Evolutionary conservation across 2,797 vertebrate genomes (phyloP).

Genomic region (Paguma larvata): DNA sequence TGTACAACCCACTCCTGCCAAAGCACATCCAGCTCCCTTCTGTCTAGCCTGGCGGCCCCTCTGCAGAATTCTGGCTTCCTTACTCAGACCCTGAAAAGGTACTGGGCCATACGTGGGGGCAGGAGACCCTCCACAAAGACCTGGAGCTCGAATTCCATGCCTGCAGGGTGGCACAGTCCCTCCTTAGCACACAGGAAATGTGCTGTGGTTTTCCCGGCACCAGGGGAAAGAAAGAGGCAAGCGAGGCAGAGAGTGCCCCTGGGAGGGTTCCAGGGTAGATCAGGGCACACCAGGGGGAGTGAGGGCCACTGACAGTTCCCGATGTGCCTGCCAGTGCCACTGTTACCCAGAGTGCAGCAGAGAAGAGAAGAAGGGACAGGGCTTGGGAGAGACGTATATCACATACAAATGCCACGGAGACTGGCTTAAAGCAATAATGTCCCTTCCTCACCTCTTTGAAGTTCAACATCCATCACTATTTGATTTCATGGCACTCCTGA

Average conservation of each 20-base stretch:
- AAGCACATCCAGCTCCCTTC: not conserved
- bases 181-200: not conserved
- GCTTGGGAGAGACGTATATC: not conserved
- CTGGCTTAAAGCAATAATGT: not conserved
- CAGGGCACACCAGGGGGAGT: not conserved
- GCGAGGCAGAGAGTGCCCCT: not conserved
- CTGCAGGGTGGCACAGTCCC: not conserved
- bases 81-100: not conserved
- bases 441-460: slow-evolving; percentile 53
- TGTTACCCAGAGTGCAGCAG: not conserved
- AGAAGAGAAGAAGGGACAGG: not conserved
- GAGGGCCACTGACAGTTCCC: not conserved
- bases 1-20: too few species aligned
- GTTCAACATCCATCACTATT: not conserved
- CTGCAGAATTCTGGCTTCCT: not conserved
- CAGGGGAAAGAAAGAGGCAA: not conserved
- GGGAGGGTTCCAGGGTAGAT: not conserved
- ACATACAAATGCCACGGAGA: not conserved
- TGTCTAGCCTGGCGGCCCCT: not conserved
- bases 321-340: not conserved
- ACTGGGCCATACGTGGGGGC: not conserved
- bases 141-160: not conserved
- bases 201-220: not conserved
- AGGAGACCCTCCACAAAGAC: not conserved
- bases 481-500: slow-evolving; percentile 60